Evolutionary conservation across 2,888 invertebrate species (phyloP), one percentile per base, ranked within the genome.

Genomic region (Trissolcus brochymenae): DNA sequence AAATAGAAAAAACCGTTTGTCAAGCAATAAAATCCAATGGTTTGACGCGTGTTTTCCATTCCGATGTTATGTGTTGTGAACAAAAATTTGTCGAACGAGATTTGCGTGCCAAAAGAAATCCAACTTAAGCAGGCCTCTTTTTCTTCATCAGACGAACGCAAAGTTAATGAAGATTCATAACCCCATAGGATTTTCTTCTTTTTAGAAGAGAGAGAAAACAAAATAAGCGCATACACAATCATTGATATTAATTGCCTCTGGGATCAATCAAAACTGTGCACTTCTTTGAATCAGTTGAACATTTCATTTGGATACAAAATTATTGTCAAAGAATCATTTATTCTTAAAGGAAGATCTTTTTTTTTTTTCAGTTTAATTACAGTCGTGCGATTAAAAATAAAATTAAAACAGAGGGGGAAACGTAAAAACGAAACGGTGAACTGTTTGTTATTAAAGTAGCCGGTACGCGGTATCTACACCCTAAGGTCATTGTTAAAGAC

Each of bases 191-290:
- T 64, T 57, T 65, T 62, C 40, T 65, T 72, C 14, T 59, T 65
- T n/a, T 49, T 65, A 17, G 19, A 11, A 29, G 29, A 57, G 16
- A 46, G n/a, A n/a, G 54, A 35, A 43, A 19, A 19, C n/a, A n/a
- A 64, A 64, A 65, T 62, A 54, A 65, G 25, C 54, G 59, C 46
- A 16, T 59, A 74, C 57, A 67, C 6, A 67, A 62, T 74, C 61
- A 67, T 61, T 53, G 73, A 54, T 62, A 74, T 74, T 67, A 74
- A 74, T 74, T 74, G 61, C 57, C 53, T 25, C 25, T 56, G 62
- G 56, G 51, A 74, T 61, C 62, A 19, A 62, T 74, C 66, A 67
- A 57, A 74, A 74, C 67, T 56, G 66, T 60, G 51, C 59, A 64
- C 54, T 50, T 51, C 40, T 51, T 50, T 41, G 9, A 35, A 35